phyloP scores from a whole-genome alignment of 1,140 invertebrate genomes.

The Halictus rubicundus region DNA sequence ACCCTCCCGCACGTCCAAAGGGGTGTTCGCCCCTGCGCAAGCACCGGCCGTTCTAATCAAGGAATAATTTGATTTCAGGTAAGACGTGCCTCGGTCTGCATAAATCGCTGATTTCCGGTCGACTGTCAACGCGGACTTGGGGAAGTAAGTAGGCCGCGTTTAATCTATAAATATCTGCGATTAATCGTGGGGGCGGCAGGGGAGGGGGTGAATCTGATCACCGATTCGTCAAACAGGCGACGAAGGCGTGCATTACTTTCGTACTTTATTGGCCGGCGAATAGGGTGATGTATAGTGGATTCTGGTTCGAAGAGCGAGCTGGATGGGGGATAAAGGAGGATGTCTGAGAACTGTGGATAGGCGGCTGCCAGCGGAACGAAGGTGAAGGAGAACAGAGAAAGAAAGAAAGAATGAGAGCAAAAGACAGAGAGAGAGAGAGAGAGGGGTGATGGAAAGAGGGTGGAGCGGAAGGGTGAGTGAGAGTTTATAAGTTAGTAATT shows the following conservation, averaged over 20 bases:
- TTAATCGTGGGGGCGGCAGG: slow-evolving; percentile 38
- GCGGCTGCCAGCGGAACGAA: slow-evolving; percentile 34
- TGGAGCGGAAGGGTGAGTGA: slow-evolving; percentile 52
- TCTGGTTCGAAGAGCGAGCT: neutral
- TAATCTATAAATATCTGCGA: slow-evolving; percentile 61
- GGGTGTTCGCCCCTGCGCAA: too few relatives aligned
- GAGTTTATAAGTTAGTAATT: slow-evolving; percentile 82
- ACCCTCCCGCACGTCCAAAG: too few relatives aligned
- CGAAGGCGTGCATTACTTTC: slow-evolving; percentile 53
- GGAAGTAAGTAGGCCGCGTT: slow-evolving; percentile 51
- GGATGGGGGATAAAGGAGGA: too few relatives aligned
- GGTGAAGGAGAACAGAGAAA: slow-evolving; percentile 42
- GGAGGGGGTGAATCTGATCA: slow-evolving; percentile 21
- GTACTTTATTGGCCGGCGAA: slow-evolving; percentile 57
- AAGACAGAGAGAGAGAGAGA: slow-evolving; percentile 26
- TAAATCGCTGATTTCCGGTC: slow-evolving; percentile 5
- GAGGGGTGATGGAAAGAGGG: slow-evolving; percentile 36
- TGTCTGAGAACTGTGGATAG: too few relatives aligned
- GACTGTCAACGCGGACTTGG: neutral
- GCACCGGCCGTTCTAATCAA: slow-evolving; percentile 22
- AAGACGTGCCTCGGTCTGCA: slow-evolving; percentile 30
- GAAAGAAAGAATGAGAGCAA: slow-evolving; percentile 6
- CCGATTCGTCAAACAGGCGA: slow-evolving; percentile 53
- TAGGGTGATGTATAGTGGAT: slow-evolving; percentile 55
- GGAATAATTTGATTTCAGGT: slow-evolving; percentile 53